Conservation (phyloP, 2,797 vertebrate genomes). For the Morelia viridis region DNA sequence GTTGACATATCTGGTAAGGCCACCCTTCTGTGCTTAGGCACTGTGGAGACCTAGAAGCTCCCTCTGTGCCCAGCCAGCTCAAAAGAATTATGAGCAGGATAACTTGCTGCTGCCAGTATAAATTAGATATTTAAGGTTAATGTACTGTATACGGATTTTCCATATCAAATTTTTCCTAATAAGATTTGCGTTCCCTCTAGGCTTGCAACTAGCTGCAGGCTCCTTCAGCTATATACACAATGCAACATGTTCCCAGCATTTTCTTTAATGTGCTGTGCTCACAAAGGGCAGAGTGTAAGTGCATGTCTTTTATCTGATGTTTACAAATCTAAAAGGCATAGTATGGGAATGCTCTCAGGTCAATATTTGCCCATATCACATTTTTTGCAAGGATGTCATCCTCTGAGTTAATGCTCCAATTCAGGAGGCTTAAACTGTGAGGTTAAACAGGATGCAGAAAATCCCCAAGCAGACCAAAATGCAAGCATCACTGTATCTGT, state of each 20-base stretch:
- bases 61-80: constrained; percentile 10
- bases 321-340: constrained; percentile 8
- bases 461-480: background rate
- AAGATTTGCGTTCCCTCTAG: constrained; percentile 47
- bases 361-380: background rate
- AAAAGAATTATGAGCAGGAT: constrained; percentile 20
- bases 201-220: constrained; percentile 44
- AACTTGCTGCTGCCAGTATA: constrained; percentile 36
- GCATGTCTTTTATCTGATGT: background rate
- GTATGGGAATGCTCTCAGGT: background rate
- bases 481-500: background rate
- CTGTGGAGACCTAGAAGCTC: constrained; percentile 22
- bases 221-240: constrained; percentile 33
- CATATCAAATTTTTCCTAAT: constrained; percentile 39
- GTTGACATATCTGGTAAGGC: background rate
- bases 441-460: background rate
- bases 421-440: background rate
- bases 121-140: constrained; percentile 47
- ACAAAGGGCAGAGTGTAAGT: constrained; percentile 17
- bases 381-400: background rate
- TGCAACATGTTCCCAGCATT: constrained; percentile 13
- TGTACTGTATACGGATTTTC: constrained; percentile 45
- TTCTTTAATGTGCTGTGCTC: constrained; percentile 8
- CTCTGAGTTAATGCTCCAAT: background rate
- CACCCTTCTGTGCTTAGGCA: constrained; percentile 23